Evolutionary conservation across 2,113 vertebrate species (phyloP).

Genomic region (Leptocoma aspasia): DNA sequence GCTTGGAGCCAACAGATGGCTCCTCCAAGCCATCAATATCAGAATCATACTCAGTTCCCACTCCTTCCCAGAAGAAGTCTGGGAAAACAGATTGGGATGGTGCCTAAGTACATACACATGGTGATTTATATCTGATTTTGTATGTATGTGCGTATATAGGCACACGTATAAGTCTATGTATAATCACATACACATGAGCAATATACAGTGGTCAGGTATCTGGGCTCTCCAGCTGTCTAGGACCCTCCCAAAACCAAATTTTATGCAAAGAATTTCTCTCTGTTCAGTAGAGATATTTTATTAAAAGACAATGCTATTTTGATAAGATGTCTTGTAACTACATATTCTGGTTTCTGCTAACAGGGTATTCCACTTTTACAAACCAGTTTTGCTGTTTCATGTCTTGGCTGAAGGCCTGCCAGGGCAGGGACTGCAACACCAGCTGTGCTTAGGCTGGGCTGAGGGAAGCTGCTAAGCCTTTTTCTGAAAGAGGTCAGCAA

Average conservation of each 20-base stretch:
- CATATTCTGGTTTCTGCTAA: not conserved
- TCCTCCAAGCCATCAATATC: conserved; percentile 3
- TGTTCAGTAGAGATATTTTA: not conserved
- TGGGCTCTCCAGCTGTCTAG: not conserved
- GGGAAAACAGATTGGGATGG: conserved; percentile 26
- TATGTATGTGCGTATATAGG: not conserved
- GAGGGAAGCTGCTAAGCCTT: not conserved
- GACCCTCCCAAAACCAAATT: not conserved
- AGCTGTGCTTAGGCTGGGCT: not conserved
- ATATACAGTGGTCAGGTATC: not conserved
- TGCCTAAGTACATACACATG: not conserved
- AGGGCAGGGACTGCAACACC: not conserved
- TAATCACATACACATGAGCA: not conserved
- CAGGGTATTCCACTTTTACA: not conserved
- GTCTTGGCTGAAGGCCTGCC: not conserved
- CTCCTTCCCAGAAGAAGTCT: not conserved
- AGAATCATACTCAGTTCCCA: not conserved
- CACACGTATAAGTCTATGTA: not conserved
- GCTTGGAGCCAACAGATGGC: conserved; percentile 25
- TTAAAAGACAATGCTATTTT: not conserved
- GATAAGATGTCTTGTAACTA: not conserved
- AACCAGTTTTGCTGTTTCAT: not conserved
- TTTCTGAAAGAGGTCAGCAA: not conserved
- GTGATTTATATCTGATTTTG: not conserved
- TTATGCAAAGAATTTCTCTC: not conserved